Evolutionary conservation across 2,113 vertebrate species (phyloP).

Genomic region (Pipa parva): DNA sequence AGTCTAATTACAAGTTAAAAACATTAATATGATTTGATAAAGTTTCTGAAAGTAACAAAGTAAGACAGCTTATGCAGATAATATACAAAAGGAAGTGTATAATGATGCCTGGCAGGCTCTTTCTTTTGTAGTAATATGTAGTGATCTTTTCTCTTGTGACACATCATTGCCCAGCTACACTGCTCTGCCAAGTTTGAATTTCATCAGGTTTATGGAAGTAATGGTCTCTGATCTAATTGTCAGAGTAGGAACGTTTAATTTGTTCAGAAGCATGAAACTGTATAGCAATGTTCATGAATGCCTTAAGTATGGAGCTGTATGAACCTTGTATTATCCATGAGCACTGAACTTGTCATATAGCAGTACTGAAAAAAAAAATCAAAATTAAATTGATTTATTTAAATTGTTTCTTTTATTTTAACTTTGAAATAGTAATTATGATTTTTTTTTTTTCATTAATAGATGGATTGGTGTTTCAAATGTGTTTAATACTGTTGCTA

Average conservation of each 20-base stretch:
- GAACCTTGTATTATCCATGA: too few relatives aligned
- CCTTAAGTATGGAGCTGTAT: neutral
- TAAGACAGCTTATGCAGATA: slow-evolving; percentile 32
- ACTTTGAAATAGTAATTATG: too few relatives aligned
- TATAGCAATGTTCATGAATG: neutral
- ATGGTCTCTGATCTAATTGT: slow-evolving; percentile 32
- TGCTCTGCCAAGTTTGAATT: slow-evolving; percentile 19
- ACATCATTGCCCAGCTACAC: slow-evolving; percentile 44
- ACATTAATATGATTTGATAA: slow-evolving; percentile 35
- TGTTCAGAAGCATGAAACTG: neutral
- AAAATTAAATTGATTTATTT: too few relatives aligned
- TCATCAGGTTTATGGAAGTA: slow-evolving; percentile 17
- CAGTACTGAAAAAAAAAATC: too few relatives aligned
- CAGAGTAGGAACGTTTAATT: neutral
- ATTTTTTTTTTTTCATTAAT: too few relatives aligned
- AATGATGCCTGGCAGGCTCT: slow-evolving; percentile 46
- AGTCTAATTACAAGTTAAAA: neutral
- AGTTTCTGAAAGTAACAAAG: slow-evolving; percentile 33
- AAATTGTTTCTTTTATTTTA: too few relatives aligned
- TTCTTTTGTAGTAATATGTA: slow-evolving; percentile 44
- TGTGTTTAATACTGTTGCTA: too few relatives aligned
- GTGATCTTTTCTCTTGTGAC: slow-evolving; percentile 37
- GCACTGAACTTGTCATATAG: too few relatives aligned
- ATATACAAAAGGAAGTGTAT: slow-evolving; percentile 40
- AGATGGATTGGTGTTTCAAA: too few relatives aligned